Conservation (phyloP, 1,140 invertebrate genomes). For the Drosophila athabasca region DNA sequence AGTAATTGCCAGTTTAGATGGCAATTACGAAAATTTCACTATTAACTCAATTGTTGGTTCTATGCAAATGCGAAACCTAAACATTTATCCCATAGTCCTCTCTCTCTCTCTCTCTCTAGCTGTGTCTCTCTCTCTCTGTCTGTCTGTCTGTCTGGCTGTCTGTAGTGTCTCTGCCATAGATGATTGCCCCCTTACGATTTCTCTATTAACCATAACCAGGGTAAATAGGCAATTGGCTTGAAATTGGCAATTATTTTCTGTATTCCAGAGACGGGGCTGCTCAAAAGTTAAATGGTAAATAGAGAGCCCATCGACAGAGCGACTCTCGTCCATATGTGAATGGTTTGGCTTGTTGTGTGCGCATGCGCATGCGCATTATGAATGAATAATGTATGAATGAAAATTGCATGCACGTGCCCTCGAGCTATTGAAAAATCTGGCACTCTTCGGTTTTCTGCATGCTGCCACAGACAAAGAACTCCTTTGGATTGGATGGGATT, state of each 20-base stretch:
- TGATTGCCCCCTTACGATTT: conserved; percentile 66
- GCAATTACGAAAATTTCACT: conserved; percentile 66
- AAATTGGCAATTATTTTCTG: conserved; percentile 80
- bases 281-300: conserved; percentile 56
- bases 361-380: conserved; percentile 61
- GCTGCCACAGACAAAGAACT: conserved; percentile 15
- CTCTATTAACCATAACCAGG: conserved; percentile 80
- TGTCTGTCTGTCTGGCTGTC: too few species aligned
- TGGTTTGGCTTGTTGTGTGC: conserved; percentile 37
- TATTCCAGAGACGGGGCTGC: conserved; percentile 21
- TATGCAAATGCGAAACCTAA: conserved; percentile 64
- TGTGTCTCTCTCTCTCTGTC: conserved; percentile 3
- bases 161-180: conserved; percentile 11
- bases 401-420: conserved; percentile 82
- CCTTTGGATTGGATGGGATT: conserved; percentile 2
- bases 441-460: conserved; percentile 47
- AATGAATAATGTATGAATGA: conserved; percentile 83
- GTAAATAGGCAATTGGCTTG: conserved; percentile 81
- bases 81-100: conserved; percentile 37
- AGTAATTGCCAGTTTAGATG: conserved; percentile 42
- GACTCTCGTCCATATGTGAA: conserved; percentile 55
- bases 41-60: conserved; percentile 71
- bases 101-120: neutral
- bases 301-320: conserved; percentile 5
- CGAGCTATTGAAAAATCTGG: conserved; percentile 74